Evolutionary conservation across 1,140 invertebrate species (phyloP).

Genomic region (Samia ricini): DNA sequence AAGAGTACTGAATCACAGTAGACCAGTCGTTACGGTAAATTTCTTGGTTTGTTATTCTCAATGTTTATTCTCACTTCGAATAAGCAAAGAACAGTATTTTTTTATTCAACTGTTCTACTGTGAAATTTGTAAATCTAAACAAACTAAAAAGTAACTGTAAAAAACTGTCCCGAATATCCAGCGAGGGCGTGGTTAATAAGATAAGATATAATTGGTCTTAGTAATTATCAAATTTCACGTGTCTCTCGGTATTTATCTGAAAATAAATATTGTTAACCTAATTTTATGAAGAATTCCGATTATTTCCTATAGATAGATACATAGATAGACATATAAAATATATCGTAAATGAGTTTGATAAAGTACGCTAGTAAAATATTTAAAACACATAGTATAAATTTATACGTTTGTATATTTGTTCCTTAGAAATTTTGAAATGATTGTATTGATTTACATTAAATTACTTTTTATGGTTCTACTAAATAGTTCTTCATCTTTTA

Average conservation of each 20-base stretch:
- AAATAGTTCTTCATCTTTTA: too few relatives aligned
- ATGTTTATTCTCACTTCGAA: too few relatives aligned
- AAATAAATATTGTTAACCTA: constrained; percentile 61
- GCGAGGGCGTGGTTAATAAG: constrained; percentile 49
- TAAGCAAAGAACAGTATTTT: background rate
- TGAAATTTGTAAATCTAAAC: background rate
- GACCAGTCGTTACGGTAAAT: background rate
- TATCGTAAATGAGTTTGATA: too few relatives aligned
- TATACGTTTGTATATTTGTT: too few relatives aligned
- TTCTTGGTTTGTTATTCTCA: background rate
- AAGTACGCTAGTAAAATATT: too few relatives aligned
- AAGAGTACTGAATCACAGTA: background rate
- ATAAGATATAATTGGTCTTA: constrained; percentile 64
- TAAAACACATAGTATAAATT: too few relatives aligned
- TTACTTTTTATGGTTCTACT: too few relatives aligned
- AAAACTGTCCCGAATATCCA: constrained; percentile 9
- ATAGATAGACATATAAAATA: too few relatives aligned
- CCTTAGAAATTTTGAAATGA: too few relatives aligned
- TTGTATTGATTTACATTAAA: too few relatives aligned
- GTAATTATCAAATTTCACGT: constrained; percentile 71
- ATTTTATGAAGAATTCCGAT: constrained; percentile 46
- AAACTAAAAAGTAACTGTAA: constrained; percentile 4
- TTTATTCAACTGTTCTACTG: background rate
- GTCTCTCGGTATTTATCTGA: constrained; percentile 57
- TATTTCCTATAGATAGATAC: too few relatives aligned